Percentiles rank a stretch among this genome's conserved stretches.
Conservation (phyloP, 2,797 vertebrate species). For the Corythornis leucogaster region DNA sequence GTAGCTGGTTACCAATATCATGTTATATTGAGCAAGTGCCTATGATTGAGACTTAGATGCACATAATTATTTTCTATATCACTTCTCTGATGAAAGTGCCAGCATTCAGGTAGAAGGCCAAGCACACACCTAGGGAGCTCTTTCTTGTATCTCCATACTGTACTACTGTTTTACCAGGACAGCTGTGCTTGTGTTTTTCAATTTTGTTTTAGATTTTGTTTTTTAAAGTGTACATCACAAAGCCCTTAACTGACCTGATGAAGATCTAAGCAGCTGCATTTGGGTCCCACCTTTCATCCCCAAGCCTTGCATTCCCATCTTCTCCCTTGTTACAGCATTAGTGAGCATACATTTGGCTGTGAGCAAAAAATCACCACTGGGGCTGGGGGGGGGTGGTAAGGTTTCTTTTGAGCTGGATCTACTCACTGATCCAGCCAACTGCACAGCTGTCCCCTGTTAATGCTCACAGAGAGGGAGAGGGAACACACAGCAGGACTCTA, state of each 20-base stretch:
- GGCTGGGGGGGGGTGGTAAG: background rate
- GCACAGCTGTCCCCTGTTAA: slow-evolving; percentile 24
- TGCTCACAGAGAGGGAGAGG: background rate
- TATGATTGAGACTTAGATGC: background rate
- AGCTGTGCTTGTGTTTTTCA: background rate
- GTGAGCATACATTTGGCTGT: background rate
- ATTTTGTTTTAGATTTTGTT: background rate
- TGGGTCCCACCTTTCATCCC: background rate
- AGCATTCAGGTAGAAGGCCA: background rate
- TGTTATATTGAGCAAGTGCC: fast-evolving
- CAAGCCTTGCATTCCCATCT: background rate
- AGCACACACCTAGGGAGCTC: background rate
- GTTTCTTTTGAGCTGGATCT: background rate
- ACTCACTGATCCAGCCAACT: background rate
- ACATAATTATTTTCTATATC: background rate
- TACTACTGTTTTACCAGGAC: background rate
- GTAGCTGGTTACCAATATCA: background rate
- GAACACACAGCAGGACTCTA: background rate
- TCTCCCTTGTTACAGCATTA: background rate
- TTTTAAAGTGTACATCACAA: background rate
- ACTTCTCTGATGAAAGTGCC: background rate
- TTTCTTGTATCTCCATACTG: background rate
- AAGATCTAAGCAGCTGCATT: background rate
- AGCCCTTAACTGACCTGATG: background rate
- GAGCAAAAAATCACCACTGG: background rate